These are phyloP conservation scores for Allacma fusca DNA, from an alignment of 2,888 invertebrate genomes.

Conservation along the genomic window DNA sequence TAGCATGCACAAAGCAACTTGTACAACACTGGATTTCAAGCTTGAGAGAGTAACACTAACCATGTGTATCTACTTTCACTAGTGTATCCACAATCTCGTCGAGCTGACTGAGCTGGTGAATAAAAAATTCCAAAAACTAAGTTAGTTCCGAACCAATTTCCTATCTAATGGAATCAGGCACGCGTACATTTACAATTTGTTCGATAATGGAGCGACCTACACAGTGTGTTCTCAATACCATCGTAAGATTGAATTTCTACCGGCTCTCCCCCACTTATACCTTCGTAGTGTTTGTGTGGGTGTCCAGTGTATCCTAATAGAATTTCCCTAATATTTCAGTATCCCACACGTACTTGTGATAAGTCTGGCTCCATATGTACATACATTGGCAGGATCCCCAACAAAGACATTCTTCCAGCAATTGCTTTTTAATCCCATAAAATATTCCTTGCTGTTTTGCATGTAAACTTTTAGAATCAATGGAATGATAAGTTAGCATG, in stretches of 20 bases:
- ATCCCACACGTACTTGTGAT: no score
- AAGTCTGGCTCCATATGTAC: no score
- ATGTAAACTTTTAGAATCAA: no score
- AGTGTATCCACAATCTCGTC: not conserved
- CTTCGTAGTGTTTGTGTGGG: no score
- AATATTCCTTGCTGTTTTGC: no score
- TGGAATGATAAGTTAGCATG: no score
- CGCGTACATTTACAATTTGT: constrained; percentile 29
- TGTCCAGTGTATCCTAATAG: no score
- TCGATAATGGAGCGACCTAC: not conserved
- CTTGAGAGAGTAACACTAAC: not conserved
- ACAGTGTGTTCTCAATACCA: not conserved
- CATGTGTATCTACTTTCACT: not conserved
- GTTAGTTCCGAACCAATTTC: not conserved
- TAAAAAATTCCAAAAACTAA: constrained; percentile 26
- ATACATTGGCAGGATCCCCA: no score
- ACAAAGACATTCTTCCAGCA: no score
- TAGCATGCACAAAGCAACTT: no score
- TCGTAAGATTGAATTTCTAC: not conserved
- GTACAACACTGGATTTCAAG: not conserved
- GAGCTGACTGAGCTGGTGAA: not conserved
- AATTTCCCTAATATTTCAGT: not conserved
- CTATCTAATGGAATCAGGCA: constrained; percentile 36
- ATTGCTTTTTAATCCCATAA: no score
- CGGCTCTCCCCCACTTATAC: not conserved